Conservation (phyloP, 2,113 vertebrate genomes). For the Gymnobelideus leadbeateri region DNA sequence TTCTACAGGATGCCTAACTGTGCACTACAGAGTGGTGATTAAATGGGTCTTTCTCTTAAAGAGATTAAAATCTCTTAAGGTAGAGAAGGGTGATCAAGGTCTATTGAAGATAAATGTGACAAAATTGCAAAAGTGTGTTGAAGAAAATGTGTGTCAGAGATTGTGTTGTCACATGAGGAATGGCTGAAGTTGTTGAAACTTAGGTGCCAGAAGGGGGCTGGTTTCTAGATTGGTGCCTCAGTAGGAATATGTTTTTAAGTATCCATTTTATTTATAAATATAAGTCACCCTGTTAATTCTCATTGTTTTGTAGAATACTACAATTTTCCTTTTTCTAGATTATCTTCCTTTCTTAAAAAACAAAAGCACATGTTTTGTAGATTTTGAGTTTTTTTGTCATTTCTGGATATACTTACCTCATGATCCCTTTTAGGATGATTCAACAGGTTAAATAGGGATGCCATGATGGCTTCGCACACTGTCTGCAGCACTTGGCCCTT, state of each 20-base stretch:
- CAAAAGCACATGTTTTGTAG: background rate
- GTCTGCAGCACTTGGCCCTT: background rate
- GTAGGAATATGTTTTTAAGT: background rate
- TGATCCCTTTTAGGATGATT: background rate
- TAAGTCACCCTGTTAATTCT: background rate
- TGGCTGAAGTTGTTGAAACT: background rate
- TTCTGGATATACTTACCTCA: background rate
- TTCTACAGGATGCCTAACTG: background rate
- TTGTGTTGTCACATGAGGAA: background rate
- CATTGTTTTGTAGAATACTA: no score
- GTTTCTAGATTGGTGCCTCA: background rate
- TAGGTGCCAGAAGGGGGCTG: background rate
- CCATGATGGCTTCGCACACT: background rate
- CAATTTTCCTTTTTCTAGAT: background rate
- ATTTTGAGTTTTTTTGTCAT: background rate
- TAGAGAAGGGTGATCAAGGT: background rate
- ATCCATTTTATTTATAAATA: background rate
- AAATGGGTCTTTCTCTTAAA: background rate
- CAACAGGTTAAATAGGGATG: background rate
- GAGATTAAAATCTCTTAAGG: conserved; percentile 21
- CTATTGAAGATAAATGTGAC: background rate
- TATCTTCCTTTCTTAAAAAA: background rate
- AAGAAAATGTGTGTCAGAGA: background rate
- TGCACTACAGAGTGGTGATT: background rate
- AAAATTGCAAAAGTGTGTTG: background rate